Conservation (phyloP, 2,797 vertebrate species). For the Phyllotis vaccarum region DNA sequence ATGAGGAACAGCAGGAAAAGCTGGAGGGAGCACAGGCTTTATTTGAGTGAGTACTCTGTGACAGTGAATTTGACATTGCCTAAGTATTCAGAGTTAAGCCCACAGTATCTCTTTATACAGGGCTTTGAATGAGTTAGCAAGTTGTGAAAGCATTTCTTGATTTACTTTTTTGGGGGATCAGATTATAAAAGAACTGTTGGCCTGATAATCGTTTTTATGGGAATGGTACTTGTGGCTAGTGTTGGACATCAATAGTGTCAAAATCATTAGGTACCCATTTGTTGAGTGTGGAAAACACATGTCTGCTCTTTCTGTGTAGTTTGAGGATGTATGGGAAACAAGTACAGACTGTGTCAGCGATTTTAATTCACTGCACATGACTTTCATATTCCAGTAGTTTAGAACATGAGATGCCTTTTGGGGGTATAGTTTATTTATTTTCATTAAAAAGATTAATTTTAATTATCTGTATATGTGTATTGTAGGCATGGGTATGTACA, state of each 20-base stretch:
- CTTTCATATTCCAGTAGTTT: constrained; percentile 50
- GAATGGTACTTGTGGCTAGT: constrained; percentile 43
- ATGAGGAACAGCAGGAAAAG: constrained; percentile 12
- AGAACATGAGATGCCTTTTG: constrained; percentile 20
- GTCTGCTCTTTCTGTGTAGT: neutral
- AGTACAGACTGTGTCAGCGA: neutral
- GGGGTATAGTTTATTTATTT: neutral
- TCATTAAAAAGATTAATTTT: neutral
- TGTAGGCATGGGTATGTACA: neutral
- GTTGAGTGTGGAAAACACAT: neutral
- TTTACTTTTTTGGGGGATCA: constrained; percentile 58
- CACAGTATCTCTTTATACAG: neutral
- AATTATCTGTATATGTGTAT: neutral
- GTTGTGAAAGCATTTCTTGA: constrained; percentile 4
- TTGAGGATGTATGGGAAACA: neutral
- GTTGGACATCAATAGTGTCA: constrained; percentile 20
- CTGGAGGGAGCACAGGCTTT: neutral
- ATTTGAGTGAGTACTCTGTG: neutral
- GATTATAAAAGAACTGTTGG: constrained; percentile 19
- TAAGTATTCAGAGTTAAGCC: constrained; percentile 14
- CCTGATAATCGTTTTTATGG: constrained; percentile 54
- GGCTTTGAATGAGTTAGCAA: neutral
- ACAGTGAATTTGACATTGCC: neutral
- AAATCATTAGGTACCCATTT: constrained; percentile 47
- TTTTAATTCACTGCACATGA: constrained; percentile 10